These are phyloP conservation scores for Hirudo medicinalis DNA, from an alignment of 1,140 invertebrate genomes.

Conservation along the genomic window DNA sequence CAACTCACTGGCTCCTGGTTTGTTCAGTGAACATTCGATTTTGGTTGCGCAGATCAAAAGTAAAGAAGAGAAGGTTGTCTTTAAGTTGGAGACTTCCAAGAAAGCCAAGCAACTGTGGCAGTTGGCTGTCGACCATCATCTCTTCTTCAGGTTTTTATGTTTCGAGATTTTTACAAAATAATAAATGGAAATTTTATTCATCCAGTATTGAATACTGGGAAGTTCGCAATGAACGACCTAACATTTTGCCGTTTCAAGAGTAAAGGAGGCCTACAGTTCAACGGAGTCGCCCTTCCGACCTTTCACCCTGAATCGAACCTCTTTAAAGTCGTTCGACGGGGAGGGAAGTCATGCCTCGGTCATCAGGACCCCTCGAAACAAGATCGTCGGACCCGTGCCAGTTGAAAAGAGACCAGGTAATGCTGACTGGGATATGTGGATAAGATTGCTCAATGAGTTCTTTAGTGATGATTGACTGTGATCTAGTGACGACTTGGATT, in stretches of 20 bases:
- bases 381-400: no score
- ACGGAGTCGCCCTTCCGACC: no score
- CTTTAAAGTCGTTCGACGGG: no score
- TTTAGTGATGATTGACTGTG: no score
- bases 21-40: background rate
- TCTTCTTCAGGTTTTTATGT: slow-evolving; percentile 74
- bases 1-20: background rate
- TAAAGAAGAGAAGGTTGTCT: slow-evolving; percentile 79
- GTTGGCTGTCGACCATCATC: slow-evolving; percentile 95
- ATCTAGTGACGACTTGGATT: no score
- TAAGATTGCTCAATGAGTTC: no score
- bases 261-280: background rate
- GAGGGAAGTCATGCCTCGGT: no score
- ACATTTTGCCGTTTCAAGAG: background rate
- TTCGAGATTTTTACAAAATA: background rate
- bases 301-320: no score
- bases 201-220: background rate
- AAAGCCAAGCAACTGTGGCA: slow-evolving; percentile 96
- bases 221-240: background rate
- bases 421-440: no score
- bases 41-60: background rate
- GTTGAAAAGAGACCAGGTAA: no score
- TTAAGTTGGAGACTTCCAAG: slow-evolving; percentile 83
- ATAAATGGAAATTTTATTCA: background rate
- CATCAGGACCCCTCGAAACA: no score